Base-by-base conservation (phyloP, 2,113 vertebrate species). In the Xenopus tropicalis region DNA sequence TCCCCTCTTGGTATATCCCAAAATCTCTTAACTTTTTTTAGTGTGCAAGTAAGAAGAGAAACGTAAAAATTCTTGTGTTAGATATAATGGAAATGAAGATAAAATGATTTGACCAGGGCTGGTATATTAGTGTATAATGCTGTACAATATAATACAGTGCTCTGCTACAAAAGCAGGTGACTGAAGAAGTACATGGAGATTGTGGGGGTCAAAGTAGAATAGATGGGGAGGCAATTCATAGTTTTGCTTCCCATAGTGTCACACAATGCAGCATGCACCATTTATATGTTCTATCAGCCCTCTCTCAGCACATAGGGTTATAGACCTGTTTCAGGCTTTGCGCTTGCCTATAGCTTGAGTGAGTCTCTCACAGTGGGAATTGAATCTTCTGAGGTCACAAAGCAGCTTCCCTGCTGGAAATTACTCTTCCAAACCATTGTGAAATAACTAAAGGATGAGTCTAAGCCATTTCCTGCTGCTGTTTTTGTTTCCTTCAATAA, bases 291-390 rank as follows among this genome's bases (percentile, higher is more conserved):
- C 63, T 61, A 46, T 67, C 64, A 67, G 22, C 63, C 37, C 21
- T 64, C 56, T 74, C 56, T 11, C 64, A 51, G 37, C 57, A 43
- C 72, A 51, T 25, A 56, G 46, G 51, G 20, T 48, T 37, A 61
- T 66, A 67, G 72, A 67, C 64, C 56, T 74, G 37, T 46, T 74
- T 21, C 24, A 51, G 22, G 43, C 42, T 74, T 67, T 61, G 64
- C 59, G 17, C 23, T 61, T 67, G 54, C 63, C 72, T 61, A 59
- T 58, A 61, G 72, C 51, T 42, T 61, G 24, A 74, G 64, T 74
- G 72, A 74, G 72, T 66, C 72, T 67, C 14, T 67, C 72, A 42
- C 72, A 74, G 72, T 67, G 14, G 72, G 72, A 67, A 23, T 43
- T 61, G 56, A 17, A 48, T 58, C 54, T 46, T 43, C n/a, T 16